Base-by-base conservation (phyloP, 2,888 invertebrate genomes). In the Lucinisca nassula region DNA sequence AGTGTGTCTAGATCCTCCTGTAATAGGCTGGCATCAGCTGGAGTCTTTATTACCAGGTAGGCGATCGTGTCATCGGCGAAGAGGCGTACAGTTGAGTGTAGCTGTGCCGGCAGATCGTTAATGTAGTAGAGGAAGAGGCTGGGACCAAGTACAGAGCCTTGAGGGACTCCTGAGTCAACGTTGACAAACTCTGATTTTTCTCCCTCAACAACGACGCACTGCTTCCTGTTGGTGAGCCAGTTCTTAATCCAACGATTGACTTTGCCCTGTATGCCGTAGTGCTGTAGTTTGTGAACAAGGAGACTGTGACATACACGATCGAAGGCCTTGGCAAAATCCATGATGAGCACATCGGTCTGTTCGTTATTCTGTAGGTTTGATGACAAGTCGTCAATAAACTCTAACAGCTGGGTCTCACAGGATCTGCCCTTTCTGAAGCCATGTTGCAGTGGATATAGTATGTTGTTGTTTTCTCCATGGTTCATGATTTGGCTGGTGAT, bases 281-380 rank as follows among this genome's bases (percentile, higher is more conserved):
- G 51, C 0, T 72, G n/a, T 61, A 32, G n/a, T 76, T 78, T 78
- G 17, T 72, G 24, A 17, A 78, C 30, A 21, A 73, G 77, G 49
- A 27, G 55, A 0, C 17, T 1, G 58, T 78, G 77, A 1, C 73
- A 38, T 12, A 77, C 82, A 4, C 45, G 72, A 24, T 78, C 75
- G 49, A 82, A 82, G 2, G 70, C 70, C 24, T 82, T 75, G 17
- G 67, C 40, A n/a, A 82, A 82, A 24, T 82, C 77, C 21, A 82
- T n/a, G 0, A 77, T 78, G 3, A 38, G 10, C 21, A 70, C 17
- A 27, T 82, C 72, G 4, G 30, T 30, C 37, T 82, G 82, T 58
- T 38, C 40, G 30, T 58, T 72, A 1, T 8, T 40, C 30, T 82
- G 77, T 17, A 32, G 38, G n/a, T n/a, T n/a, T n/a, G n/a, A n/a